Base-by-base conservation (phyloP, 2,797 vertebrate genomes). In the Mormyrops boulengeri region DNA sequence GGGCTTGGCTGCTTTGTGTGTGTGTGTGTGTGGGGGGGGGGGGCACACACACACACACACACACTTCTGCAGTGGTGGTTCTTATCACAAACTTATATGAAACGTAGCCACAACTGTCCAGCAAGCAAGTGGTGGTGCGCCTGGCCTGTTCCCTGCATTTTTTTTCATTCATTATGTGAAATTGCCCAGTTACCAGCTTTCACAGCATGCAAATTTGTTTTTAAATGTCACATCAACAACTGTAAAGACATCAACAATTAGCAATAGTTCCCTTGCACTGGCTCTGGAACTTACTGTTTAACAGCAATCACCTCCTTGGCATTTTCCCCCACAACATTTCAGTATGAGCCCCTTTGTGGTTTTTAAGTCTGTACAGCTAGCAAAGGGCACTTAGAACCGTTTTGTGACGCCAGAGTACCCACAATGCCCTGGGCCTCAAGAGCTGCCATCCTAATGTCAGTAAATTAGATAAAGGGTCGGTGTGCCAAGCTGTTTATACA, bases 31-130 rank as follows among this genome's bases (percentile, higher is more conserved):
- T 95, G 26, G 26, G 26, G 26, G 26, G 26, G 26, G 26, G 26
- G 26, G 26, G 26, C 26, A 30, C 26, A 30, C 26, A 30, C 26
- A 30, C 26, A 30, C 26, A 30, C 52, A 17, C 53, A 17, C 3
- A 53, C 60, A 66, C 60, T 66, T 94, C 93, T 95, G 95, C 93
- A 93, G 93, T 92, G 26, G 94, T 91, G 94, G 91, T 94, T 92
- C 95, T 49, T 91, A 95, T 95, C 95, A 12, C 96, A 95, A 91
- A 92, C 93, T 93, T 80, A 7, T 9, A 12, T 80, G 34, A 80
- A 2, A 9, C n/a, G 73, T n/a, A 17, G 41, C 19, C 14, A 44
- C 73, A 44, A 80, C 17, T 41, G 73, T 80, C 4, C 38, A 47
- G 73, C 14, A 47, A n/a, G 38, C 38, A 44, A 47, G 17, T 80